A percentile compares a stretch with the other conserved stretches of the same genome.
Evolutionary conservation across 2,113 vertebrate genomes (phyloP).

Genomic region (Hypomesus transpacificus): DNA sequence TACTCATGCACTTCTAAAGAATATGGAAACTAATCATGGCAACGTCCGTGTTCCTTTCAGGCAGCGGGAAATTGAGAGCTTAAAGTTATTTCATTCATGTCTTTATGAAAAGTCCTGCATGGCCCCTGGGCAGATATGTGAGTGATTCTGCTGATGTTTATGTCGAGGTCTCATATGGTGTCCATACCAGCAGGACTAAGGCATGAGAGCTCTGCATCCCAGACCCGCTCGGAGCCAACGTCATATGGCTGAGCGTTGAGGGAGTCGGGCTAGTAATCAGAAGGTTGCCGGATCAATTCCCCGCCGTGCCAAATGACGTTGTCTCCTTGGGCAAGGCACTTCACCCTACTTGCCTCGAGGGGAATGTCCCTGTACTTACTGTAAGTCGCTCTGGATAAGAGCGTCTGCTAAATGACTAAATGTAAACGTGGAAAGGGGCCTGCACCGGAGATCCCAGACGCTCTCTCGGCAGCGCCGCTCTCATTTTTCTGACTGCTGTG

Average conservation of each 20-base stretch:
- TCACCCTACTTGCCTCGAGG: no score
- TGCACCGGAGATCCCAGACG: background rate
- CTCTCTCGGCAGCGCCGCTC: background rate
- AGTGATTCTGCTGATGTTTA: slow-evolving; percentile 28
- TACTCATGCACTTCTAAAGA: slow-evolving; percentile 1
- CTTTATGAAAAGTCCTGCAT: slow-evolving; percentile 33
- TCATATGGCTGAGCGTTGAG: no score
- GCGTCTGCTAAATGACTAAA: no score
- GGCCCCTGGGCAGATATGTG: slow-evolving; percentile 18
- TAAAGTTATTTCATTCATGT: slow-evolving; percentile 38
- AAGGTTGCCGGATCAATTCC: no score
- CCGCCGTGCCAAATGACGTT: no score
- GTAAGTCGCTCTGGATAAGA: no score
- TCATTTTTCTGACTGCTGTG: background rate
- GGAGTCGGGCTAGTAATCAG: no score
- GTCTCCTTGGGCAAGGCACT: no score
- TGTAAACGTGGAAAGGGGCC: background rate
- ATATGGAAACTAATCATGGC: slow-evolving; percentile 30
- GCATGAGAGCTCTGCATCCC: slow-evolving; percentile 17
- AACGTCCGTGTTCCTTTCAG: slow-evolving; percentile 37
- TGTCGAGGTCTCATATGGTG: slow-evolving; percentile 43
- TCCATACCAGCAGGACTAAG: slow-evolving; percentile 30
- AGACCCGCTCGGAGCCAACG: background rate
- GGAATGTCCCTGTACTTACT: no score
- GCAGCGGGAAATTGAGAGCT: slow-evolving; percentile 49